phyloP scores from a whole-genome alignment of 2,113 vertebrate genomes.

The Andinoacara biseriatus region DNA sequence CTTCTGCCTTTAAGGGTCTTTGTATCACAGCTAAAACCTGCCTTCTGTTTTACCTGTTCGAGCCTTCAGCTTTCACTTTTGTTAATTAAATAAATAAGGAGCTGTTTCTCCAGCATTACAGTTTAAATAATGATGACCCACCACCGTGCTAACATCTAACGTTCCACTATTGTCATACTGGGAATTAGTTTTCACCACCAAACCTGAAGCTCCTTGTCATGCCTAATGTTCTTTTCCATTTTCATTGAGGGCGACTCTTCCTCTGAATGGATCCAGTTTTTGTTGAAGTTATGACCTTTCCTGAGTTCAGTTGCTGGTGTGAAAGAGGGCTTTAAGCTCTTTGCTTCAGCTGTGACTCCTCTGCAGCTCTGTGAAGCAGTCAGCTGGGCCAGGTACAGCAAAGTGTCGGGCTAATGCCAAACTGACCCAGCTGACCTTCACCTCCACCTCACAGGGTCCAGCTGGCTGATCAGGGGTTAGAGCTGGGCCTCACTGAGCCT shows the following conservation, averaged over 20 bases:
- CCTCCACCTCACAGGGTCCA: constrained; percentile 40
- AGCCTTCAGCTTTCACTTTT: too few species aligned
- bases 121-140: neutral
- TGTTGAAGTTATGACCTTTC: rapidly evolving
- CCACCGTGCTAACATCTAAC: neutral
- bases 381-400: constrained; percentile 24
- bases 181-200: neutral
- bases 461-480: constrained; percentile 31
- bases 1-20: too few species aligned
- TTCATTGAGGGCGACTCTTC: neutral
- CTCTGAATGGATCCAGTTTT: neutral
- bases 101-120: rapidly evolving
- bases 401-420: constrained; percentile 41
- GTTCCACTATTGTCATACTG: rapidly evolving
- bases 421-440: constrained; percentile 56
- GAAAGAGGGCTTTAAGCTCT: constrained; percentile 4
- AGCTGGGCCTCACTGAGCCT: constrained; percentile 33
- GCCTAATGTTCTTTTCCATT: neutral
- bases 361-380: constrained; percentile 18
- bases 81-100: too few species aligned
- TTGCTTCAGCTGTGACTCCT: neutral
- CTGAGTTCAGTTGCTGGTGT: constrained; percentile 32
- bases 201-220: rapidly evolving
- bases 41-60: too few species aligned
- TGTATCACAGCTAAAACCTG: too few species aligned